Percentiles rank a stretch among this genome's conserved stretches.
Conservation (phyloP, 2,888 invertebrate genomes). For the Aquatica leii region DNA sequence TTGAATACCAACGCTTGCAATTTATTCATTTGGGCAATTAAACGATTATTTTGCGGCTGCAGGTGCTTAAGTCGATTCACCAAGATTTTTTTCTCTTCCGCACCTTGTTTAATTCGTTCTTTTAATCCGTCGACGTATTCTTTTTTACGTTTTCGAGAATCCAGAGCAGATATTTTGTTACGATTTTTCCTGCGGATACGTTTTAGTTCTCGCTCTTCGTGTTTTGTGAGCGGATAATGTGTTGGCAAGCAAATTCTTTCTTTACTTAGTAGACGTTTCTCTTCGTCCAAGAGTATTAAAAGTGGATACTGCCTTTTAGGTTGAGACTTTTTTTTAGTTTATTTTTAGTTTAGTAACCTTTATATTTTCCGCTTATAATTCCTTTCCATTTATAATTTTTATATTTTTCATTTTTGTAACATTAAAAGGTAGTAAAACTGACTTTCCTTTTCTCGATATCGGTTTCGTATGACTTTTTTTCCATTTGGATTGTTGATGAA, state of each 20-base stretch:
- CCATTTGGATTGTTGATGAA: constrained; percentile 54
- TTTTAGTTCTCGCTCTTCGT: constrained; percentile 90
- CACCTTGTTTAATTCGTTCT: constrained; percentile 87
- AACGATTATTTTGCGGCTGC: constrained; percentile 83
- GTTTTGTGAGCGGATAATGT: constrained; percentile 91
- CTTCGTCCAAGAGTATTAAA: constrained; percentile 79
- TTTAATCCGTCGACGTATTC: constrained; percentile 92
- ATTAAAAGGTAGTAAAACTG: constrained; percentile 76
- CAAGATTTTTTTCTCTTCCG: constrained; percentile 85
- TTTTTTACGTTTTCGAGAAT: constrained; percentile 94
- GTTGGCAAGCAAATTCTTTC: constrained; percentile 82
- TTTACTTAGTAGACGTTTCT: constrained; percentile 82
- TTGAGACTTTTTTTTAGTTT: constrained; percentile 51
- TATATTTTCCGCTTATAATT: constrained; percentile 65
- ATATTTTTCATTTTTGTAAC: constrained; percentile 77
- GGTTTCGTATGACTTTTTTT: constrained; percentile 57
- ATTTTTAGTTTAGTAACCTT: constrained; percentile 47
- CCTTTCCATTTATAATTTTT: constrained; percentile 75
- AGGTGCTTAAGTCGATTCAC: constrained; percentile 82
- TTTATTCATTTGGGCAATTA: constrained; percentile 82
- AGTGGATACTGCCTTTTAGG: constrained; percentile 67
- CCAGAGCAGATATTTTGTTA: constrained; percentile 96
- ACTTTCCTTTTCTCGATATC: constrained; percentile 57
- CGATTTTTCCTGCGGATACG: constrained; percentile 92
- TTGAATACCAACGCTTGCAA: constrained; percentile 71